These are phyloP conservation scores for Muscina levida DNA, from an alignment of 2,888 invertebrate genomes.

Conservation along the genomic window DNA sequence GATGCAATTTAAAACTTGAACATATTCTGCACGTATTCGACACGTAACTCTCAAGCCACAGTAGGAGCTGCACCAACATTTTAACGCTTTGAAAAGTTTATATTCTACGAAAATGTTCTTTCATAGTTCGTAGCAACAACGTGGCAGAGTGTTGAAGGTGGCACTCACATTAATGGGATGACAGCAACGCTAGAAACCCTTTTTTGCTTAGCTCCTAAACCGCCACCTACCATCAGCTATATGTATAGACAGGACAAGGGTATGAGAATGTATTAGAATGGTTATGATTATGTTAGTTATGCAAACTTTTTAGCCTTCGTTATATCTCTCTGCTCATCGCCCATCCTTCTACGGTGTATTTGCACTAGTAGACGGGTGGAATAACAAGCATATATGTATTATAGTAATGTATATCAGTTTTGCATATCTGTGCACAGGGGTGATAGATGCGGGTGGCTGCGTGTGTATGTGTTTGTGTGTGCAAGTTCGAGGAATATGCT, in stretches of 20 bases:
- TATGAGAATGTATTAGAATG: conserved; percentile 27
- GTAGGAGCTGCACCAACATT: background rate
- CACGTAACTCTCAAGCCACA: background rate
- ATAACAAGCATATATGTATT: conserved; percentile 4
- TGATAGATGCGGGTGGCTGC: no score
- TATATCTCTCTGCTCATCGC: background rate
- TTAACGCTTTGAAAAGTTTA: background rate
- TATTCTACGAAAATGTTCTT: background rate
- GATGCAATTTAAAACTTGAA: conserved; percentile 47
- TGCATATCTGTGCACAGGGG: conserved; percentile 11
- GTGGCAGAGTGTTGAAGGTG: background rate
- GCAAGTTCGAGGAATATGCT: conserved; percentile 71
- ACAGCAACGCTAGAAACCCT: no score
- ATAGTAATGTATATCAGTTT: background rate
- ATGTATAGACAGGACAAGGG: no score
- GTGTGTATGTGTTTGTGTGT: background rate
- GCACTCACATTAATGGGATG: no score
- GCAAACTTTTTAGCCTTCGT: conserved; percentile 57
- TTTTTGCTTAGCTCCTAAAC: no score
- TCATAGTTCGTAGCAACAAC: background rate
- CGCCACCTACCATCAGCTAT: no score
- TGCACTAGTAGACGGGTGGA: background rate
- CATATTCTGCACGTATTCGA: background rate
- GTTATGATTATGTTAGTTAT: conserved; percentile 59
- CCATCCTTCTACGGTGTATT: background rate